phyloP scores from a whole-genome alignment of 2,888 invertebrate genomes.

The Pollenia angustigena region DNA sequence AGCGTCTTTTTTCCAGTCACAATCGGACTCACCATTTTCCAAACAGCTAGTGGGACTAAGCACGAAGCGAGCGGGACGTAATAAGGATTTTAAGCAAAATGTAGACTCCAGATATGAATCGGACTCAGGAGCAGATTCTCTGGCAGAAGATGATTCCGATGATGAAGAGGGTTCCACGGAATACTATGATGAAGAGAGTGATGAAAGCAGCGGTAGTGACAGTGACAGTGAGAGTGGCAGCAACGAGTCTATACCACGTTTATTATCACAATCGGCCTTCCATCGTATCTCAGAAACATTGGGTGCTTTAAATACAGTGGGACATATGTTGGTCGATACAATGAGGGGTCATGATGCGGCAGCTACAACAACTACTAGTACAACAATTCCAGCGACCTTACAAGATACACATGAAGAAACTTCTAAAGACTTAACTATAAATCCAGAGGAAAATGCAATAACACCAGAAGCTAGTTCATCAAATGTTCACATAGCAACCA shows the following conservation, averaged over 20 bases:
- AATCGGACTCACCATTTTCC: slow-evolving; percentile 78
- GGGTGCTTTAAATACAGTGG: slow-evolving; percentile 94
- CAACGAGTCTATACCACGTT: slow-evolving; percentile 84
- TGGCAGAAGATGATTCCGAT: slow-evolving; percentile 70
- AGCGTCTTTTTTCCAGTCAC: slow-evolving; percentile 84
- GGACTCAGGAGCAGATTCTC: slow-evolving; percentile 54
- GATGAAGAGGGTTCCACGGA: slow-evolving; percentile 78
- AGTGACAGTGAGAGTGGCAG: slow-evolving; percentile 77
- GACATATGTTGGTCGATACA: slow-evolving; percentile 93
- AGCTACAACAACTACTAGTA: slow-evolving; percentile 40
- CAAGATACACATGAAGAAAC: slow-evolving; percentile 45
- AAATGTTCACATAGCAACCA: slow-evolving; percentile 76
- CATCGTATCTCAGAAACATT: slow-evolving; percentile 87
- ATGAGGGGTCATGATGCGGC: slow-evolving; percentile 85
- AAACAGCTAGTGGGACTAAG: slow-evolving; percentile 72
- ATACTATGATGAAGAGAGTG: slow-evolving; percentile 80
- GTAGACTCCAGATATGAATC: slow-evolving; percentile 51
- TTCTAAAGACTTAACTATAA: slow-evolving; percentile 72
- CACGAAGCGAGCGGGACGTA: slow-evolving; percentile 47
- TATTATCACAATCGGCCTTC: slow-evolving; percentile 87
- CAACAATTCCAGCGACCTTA: slow-evolving; percentile 26
- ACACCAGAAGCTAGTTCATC: slow-evolving; percentile 71
- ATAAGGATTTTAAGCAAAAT: slow-evolving; percentile 66
- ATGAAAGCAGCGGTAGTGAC: slow-evolving; percentile 75
- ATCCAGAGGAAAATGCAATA: slow-evolving; percentile 75